These are phyloP conservation scores for Euleptes europaea DNA, from an alignment of 2,113 vertebrate genomes.

Conservation along the genomic window DNA sequence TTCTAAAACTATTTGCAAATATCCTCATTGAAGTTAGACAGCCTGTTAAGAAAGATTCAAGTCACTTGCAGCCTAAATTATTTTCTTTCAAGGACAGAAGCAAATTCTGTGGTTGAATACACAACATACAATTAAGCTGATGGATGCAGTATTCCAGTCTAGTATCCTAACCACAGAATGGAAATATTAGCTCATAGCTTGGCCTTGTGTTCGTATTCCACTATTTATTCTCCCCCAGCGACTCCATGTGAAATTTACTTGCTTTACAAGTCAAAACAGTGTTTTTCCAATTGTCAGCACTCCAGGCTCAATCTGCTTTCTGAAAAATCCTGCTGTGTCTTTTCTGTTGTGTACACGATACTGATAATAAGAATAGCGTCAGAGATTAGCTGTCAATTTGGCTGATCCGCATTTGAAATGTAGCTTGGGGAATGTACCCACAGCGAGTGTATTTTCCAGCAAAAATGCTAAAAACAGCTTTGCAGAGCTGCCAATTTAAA, in stretches of 20 bases:
- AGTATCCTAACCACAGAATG: neutral
- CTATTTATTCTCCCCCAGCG: conserved; percentile 45
- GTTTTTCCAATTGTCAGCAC: conserved; percentile 21
- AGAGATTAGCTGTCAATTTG: conserved; percentile 47
- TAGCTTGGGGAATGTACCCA: neutral
- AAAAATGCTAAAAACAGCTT: neutral
- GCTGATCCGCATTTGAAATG: conserved; percentile 29
- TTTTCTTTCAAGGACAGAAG: neutral
- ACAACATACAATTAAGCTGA: neutral
- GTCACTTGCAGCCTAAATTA: neutral
- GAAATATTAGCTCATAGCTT: conserved; percentile 1
- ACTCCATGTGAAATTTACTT: conserved; percentile 40
- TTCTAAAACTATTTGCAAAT: neutral
- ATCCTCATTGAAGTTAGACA: neutral
- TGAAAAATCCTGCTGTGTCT: conserved; percentile 3
- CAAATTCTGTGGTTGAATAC: neutral
- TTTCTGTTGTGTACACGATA: conserved; percentile 22
- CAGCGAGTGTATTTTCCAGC: neutral
- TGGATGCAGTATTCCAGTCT: neutral
- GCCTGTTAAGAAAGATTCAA: neutral
- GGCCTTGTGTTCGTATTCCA: conserved; percentile 20
- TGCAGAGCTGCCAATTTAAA: neutral
- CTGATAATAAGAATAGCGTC: conserved; percentile 2
- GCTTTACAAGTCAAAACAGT: conserved; percentile 46
- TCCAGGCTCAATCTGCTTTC: conserved; percentile 11